Evolutionary conservation across 2,888 invertebrate genomes (phyloP), one percentile per base, ranked within the genome.

Genomic region (Pammene fasciana): DNA sequence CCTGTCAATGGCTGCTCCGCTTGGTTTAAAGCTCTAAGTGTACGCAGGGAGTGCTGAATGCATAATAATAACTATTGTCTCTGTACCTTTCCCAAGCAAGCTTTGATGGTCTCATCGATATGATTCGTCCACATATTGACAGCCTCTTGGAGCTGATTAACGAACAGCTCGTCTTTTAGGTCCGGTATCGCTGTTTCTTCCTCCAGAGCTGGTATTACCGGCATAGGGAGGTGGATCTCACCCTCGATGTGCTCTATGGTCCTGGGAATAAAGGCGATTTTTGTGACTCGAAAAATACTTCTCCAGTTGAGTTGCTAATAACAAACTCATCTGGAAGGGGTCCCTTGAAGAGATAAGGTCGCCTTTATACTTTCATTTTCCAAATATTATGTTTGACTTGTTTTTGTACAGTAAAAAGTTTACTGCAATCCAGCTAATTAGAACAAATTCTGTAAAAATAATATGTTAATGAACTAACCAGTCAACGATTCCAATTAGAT

Each of bases 191-290:
- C 86, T 0, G 85, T 79, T 2, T 89, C 85, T 34, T 89, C 87
- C 0, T 85, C 77, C 18, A 95, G 80, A 18, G 92, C 89, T 0
- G 94, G 91, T 62, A 95, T 93, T 67, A 93, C 91, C 0, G 95
- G 94, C 87, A 96, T 93, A 0, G 94, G 94, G 26, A 96, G 84
- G 36, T 95, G 93, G 48, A 95, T 94, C 72, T 96, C 96, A n/a
- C 95, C 95, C 82, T 96, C 96, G 8, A 96, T 93, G 79, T 97
- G 96, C 73, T 96, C 95, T 74, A 95, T 93, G 0, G 96, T 95
- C 94, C 96, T 96, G 73, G 41, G 5, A 57, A 71, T 66, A 68
- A 14, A 10, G 5, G 18, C 26, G 18, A 13, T 8, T 38, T 38
- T 38, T 38, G 38, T 38, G 26, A 26, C 2, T 26, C 26, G 2